Evolutionary conservation across 2,888 invertebrate genomes (phyloP), one percentile per base, ranked within the genome.

Genomic region (Arctia plantaginis): DNA sequence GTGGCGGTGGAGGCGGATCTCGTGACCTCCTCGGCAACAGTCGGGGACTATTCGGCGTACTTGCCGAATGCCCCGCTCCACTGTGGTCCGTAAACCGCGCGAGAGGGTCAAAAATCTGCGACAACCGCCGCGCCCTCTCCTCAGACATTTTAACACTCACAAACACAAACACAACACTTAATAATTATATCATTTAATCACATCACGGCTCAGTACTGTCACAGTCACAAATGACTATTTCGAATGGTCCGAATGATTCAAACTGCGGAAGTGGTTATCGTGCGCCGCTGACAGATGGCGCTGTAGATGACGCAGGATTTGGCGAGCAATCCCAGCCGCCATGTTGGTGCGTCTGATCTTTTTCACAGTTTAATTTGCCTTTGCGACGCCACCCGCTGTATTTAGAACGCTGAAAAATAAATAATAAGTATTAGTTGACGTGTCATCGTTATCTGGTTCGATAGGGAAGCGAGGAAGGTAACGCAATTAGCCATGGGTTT

Each of bases 101-200:
- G 88, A 98, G 96, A 84, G 98, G 98, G 94, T 98, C 98, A 92
- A 98, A 97, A 87, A 98, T 97, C 96, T 98, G 98, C 92, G 98
- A 98, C 92, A 98, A 94, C 90, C 98, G 97, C 89, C 97, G 96
- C 92, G 97, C 96, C 90, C 97, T 96, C 92, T 97, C 97, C 93
- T 97, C 97, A 86, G 97, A 96, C 97, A 97, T 97, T 88, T 87
- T 88, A 89, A 86, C 83, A 88, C 91, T 91, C 87, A 90, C 91
- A 92, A 90, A 87, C 88, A 91, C 90, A 92, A 83, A 89, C 89
- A 90, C 88, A 86, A 87, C 87, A 90, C 87, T 87, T 85, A 86
- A 89, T 88, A 88, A 90, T 88, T 92, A 81, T 78, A 83, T 70
- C 71, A 82, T 92, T 71, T 81, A 76, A 81, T 85, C 93, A 94